Evolutionary conservation across 2,113 vertebrate species (phyloP), one percentile per base, ranked within the genome.

Genomic region (Apteryx mantelli): DNA sequence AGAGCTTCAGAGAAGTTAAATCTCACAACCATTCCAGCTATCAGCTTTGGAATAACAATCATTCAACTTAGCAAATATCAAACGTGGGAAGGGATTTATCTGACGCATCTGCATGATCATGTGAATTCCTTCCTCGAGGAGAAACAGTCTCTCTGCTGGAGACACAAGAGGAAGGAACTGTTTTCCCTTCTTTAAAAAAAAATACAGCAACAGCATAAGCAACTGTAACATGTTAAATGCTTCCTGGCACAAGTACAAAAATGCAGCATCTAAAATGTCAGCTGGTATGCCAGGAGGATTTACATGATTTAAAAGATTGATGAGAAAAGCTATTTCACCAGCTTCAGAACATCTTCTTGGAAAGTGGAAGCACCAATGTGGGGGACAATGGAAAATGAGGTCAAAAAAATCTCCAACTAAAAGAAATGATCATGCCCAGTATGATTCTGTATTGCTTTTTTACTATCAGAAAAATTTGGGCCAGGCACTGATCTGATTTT

Each of bases 221-320:
- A 87, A 92, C 69, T 90, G 75, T 75, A 94, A 79, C 71, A 91
- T 71, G 34, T 76, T 89, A 96, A 94, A 74, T 81, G 58, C 87
- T 97, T 97, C 89, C 92, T 97, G 94, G 94, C 92, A 91, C 36
- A 52, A 81, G 42, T 63, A 89, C 95, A 97, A 96, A 97, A 97
- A 96, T 93, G 86, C 91, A 96, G 63, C 82, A 83, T 93, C 79
- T 95, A 70, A 98, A 98, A 97, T 89, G 94, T 95, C 93, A 96
- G 84, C 82, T 93, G 81, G 66, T 84, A 88, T 3, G 0, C 82
- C 13, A 52, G 87, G 80, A 93, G 86, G 75, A 93, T 86, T 89
- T 74, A 85, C 74, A 60, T 78, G 82, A 95, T 85, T 92, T 86
- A 74, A 78, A 93, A 76, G 60, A 90, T 58, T 96, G 87, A 78